A percentile compares a stretch with the other conserved stretches of the same genome.
Conservation (phyloP, 1,140 invertebrate species). For the Wiebesia pumilae region DNA sequence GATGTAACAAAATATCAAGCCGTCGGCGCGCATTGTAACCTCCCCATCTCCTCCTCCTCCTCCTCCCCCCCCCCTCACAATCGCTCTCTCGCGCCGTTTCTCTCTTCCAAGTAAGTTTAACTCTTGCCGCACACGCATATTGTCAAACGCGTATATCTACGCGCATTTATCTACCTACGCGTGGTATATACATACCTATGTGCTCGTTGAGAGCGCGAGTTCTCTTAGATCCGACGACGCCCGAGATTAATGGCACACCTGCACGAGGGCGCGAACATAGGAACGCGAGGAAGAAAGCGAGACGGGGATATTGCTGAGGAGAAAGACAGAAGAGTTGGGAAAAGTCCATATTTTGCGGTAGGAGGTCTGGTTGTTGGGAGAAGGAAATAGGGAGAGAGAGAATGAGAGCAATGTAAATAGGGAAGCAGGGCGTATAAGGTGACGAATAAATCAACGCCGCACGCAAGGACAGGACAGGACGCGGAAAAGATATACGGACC, state of each 20-base stretch:
- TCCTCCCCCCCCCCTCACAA: neutral
- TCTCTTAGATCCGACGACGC: slow-evolving; percentile 53
- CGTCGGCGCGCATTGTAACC: slow-evolving; percentile 40
- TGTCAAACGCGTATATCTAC: slow-evolving; percentile 41
- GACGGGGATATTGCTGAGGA: neutral
- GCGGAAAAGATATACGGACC: slow-evolving; percentile 34
- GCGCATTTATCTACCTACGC: slow-evolving; percentile 42
- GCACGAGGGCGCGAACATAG: slow-evolving; percentile 49
- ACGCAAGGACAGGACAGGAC: slow-evolving; percentile 24
- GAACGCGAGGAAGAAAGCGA: neutral
- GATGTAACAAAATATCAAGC: slow-evolving; percentile 49
- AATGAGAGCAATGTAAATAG: slow-evolving; percentile 53
- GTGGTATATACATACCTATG: neutral
- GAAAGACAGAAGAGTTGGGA: slow-evolving; percentile 52
- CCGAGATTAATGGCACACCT: slow-evolving; percentile 61
- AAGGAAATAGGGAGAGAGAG: neutral
- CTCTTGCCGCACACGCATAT: slow-evolving; percentile 43
- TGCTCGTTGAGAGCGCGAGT: neutral
- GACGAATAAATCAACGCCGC: slow-evolving; percentile 59
- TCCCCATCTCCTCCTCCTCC: neutral
- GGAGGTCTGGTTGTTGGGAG: neutral
- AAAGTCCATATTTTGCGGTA: slow-evolving; percentile 57
- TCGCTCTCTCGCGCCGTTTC: too few relatives aligned
- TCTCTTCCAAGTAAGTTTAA: neutral
- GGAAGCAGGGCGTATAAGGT: slow-evolving; percentile 54